These are phyloP conservation scores for Megathymus violae DNA, from an alignment of 1,140 invertebrate genomes.

Conservation along the genomic window DNA sequence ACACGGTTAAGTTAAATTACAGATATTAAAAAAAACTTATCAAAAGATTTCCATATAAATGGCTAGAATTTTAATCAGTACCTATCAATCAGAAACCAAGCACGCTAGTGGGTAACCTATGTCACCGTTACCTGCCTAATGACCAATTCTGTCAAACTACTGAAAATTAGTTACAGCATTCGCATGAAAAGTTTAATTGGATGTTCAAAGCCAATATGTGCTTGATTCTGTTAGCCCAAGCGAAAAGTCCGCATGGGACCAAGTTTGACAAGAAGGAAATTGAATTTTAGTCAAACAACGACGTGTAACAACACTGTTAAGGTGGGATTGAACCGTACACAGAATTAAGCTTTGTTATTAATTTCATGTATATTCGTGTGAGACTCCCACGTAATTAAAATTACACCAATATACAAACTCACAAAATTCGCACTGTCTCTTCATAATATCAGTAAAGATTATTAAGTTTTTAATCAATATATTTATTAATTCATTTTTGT, in stretches of 20 bases:
- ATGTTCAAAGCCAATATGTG: slow-evolving; percentile 76
- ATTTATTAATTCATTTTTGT: too few relatives aligned
- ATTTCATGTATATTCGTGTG: background rate
- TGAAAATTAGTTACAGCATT: slow-evolving; percentile 79
- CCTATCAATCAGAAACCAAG: too few relatives aligned
- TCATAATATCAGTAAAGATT: too few relatives aligned
- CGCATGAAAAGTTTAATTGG: slow-evolving; percentile 82
- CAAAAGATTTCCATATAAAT: too few relatives aligned
- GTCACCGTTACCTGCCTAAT: slow-evolving; percentile 59
- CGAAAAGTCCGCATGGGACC: slow-evolving; percentile 57
- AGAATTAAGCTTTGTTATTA: background rate
- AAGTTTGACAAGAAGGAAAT: slow-evolving; percentile 55
- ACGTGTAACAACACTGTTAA: slow-evolving; percentile 34
- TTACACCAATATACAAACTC: too few relatives aligned
- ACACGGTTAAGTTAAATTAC: too few relatives aligned
- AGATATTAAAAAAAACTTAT: too few relatives aligned
- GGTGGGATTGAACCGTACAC: background rate
- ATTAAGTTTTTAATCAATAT: too few relatives aligned
- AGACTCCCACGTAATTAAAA: slow-evolving; percentile 1
- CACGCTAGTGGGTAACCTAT: too few relatives aligned
- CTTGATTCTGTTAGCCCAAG: slow-evolving; percentile 58
- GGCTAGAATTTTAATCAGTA: too few relatives aligned
- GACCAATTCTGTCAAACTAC: slow-evolving; percentile 78
- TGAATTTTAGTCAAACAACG: slow-evolving; percentile 47
- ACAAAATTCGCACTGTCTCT: too few relatives aligned